These are phyloP conservation scores for Sialis fuliginosa DNA, from an alignment of 2,888 invertebrate genomes.

Conservation along the genomic window DNA sequence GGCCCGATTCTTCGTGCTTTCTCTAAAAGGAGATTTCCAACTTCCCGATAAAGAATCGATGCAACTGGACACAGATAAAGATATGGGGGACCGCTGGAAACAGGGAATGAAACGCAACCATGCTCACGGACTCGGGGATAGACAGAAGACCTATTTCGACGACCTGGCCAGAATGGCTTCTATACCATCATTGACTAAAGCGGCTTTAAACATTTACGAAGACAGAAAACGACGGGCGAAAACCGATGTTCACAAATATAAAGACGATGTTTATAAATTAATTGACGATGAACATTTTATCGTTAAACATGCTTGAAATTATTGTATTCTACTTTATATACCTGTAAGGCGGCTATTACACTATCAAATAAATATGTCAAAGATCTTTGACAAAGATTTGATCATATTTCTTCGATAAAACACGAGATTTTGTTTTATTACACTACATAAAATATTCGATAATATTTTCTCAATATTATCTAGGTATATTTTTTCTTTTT, in stretches of 20 bases:
- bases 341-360: too few species aligned
- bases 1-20: constrained; percentile 40
- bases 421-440: too few species aligned
- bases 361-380: too few species aligned
- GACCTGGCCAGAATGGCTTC: constrained; percentile 46
- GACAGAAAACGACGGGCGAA: constrained; percentile 45
- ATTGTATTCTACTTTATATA: background rate
- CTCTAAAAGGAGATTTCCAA: constrained; percentile 33
- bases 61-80: constrained; percentile 35
- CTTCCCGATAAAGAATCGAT: constrained; percentile 46
- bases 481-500: too few species aligned
- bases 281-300: constrained; percentile 39
- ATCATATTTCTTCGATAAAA: too few species aligned
- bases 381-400: too few species aligned
- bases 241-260: constrained; percentile 41
- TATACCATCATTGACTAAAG: constrained; percentile 41
- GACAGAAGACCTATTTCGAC: constrained; percentile 45
- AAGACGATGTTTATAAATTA: constrained; percentile 43
- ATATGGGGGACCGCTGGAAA: constrained; percentile 34
- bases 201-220: constrained; percentile 52
- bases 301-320: too few species aligned
- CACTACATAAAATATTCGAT: too few species aligned
- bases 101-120: constrained; percentile 46
- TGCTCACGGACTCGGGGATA: constrained; percentile 60
- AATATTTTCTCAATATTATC: too few species aligned